Evolutionary conservation across 2,113 vertebrate genomes (phyloP).

Genomic region (Cyanistes caeruleus): DNA sequence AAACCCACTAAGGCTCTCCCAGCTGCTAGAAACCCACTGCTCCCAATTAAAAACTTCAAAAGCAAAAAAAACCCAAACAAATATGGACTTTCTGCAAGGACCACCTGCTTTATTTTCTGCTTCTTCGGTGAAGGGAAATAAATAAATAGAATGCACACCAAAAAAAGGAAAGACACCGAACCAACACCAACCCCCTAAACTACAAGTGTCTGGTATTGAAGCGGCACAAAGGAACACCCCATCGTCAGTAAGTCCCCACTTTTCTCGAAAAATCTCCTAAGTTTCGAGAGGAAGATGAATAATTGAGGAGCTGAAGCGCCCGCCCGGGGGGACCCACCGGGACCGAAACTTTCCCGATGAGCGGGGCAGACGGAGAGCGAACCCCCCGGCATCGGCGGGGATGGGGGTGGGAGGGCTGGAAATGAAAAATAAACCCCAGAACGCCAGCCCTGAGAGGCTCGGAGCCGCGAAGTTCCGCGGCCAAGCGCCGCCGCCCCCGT

Average conservation of each 20-base stretch:
- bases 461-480: background rate
- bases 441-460: background rate
- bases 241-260: background rate
- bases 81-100: background rate
- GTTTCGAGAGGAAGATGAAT: slow-evolving; percentile 33
- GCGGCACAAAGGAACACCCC: background rate
- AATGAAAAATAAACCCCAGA: background rate
- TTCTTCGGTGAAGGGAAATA: background rate
- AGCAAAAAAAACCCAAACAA: background rate
- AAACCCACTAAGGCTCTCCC: background rate
- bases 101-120: background rate
- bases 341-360: slow-evolving; percentile 54
- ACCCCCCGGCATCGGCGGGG: background rate
- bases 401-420: no score
- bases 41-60: slow-evolving; percentile 59
- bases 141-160: background rate
- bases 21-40: background rate
- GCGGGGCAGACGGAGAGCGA: background rate
- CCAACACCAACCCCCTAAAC: background rate
- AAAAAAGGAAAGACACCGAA: background rate
- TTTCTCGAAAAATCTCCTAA: slow-evolving; percentile 68
- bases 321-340: background rate
- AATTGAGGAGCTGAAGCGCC: background rate
- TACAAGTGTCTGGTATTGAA: background rate
- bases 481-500: background rate